Base-by-base conservation (phyloP, 2,113 vertebrate species). In the Paraplagusia blochii region DNA sequence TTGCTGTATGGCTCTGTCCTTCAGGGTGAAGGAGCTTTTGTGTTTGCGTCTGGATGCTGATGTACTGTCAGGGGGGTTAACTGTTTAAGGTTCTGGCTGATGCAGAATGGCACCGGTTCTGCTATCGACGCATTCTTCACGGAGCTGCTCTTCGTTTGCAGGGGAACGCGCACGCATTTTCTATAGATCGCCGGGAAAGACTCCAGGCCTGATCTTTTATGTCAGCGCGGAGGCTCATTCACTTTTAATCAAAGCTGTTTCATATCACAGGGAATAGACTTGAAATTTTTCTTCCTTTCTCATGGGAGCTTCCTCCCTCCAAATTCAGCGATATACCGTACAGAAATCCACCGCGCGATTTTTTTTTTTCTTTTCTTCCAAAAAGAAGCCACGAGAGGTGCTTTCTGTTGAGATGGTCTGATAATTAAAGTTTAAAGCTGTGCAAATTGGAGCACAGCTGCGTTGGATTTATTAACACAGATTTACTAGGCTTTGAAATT, bases 161-260 rank as follows among this genome's bases (percentile, higher is more conserved):
- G 82, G 86, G 90, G 74, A 88, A 86, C 88, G 72, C 80, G 82
- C 83, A 74, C 88, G 78, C 62, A 56, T 79, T 87, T 84, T 83
- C 83, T 87, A 80, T 89, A 87, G 84, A 89, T 86, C 74, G 53
- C 75, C 61, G 66, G 77, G 79, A 81, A 77, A 53, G 67, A 57
- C 65, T 85, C 86, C 79, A 77, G 81, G 44, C 73, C 49, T 40
- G 51, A 49, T 76, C 77, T 83, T 83, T 75, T 70, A 85, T 86
- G 74, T 74, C 82, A 85, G 78, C 75, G 44, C 72, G 76, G 79
- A 63, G 77, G 74, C 80, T 79, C 81, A 76, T 82, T 86, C 77
- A 61, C 77, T 83, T 89, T 89, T 86, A 86, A 86, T 88, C 81
- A 87, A 86, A 81, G 82, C 80, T 77, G 80, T 75, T 88, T 77